These are phyloP conservation scores for Myocastor coypus DNA, from an alignment of 2,113 vertebrate genomes.

Conservation along the genomic window DNA sequence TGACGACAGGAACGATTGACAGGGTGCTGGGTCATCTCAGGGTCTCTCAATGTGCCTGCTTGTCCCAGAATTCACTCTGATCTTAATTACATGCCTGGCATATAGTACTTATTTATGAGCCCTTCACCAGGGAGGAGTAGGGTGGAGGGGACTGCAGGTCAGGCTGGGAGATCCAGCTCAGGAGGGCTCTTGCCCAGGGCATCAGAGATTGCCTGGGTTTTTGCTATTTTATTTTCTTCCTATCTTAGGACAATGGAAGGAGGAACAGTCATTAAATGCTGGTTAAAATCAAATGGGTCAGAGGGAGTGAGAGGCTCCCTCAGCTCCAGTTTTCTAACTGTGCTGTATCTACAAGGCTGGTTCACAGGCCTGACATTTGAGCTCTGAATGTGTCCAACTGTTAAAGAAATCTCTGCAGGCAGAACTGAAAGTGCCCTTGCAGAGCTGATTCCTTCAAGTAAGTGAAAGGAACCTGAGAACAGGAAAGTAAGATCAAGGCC, in stretches of 20 bases:
- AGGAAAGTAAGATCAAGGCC: not conserved
- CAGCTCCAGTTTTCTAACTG: not conserved
- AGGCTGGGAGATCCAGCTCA: not conserved
- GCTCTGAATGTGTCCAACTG: not conserved
- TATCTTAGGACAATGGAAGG: not conserved
- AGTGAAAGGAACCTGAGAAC: not conserved
- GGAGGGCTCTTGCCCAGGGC: not conserved
- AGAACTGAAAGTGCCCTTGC: not conserved
- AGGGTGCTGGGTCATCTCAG: not conserved
- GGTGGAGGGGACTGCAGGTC: not conserved
- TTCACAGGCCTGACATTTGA: not conserved
- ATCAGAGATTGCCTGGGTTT: not conserved
- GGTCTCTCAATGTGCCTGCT: not conserved
- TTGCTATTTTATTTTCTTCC: not conserved
- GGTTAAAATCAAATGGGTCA: not conserved
- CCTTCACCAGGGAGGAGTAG: not conserved
- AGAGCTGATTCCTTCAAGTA: not conserved
- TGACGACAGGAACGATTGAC: not conserved
- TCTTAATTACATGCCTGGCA: not conserved
- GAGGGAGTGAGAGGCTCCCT: not conserved
- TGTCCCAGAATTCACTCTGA: not conserved
- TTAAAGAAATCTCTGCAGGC: not conserved
- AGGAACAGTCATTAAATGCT: not conserved
- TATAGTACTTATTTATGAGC: not conserved
- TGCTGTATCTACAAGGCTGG: not conserved